A percentile compares a stretch with the other conserved stretches of the same genome.
Conservation (phyloP, 2,113 vertebrate genomes). For the Lethenteron camtschaticum region DNA sequence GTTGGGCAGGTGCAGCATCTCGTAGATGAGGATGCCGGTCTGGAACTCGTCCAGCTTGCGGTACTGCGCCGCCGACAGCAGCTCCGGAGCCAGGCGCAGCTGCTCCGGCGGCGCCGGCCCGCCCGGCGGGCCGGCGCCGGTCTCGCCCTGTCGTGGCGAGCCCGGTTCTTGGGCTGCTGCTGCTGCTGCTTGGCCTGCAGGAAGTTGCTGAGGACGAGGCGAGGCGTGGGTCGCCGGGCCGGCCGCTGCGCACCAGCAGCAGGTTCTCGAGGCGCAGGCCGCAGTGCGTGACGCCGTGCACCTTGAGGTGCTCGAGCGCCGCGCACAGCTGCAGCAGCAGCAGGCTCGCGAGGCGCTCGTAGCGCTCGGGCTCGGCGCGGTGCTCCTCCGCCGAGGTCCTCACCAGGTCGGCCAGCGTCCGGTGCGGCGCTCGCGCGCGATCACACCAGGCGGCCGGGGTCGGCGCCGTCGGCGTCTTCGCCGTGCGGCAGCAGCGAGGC, state of each 20-base stretch:
- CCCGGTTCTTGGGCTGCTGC: no score
- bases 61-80: rapidly evolving
- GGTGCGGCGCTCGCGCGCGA: conserved; percentile 28
- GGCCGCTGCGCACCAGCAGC: conserved; percentile 19
- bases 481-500: conserved; percentile 7
- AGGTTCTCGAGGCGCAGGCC: conserved; percentile 22
- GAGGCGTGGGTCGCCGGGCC: conserved; percentile 13
- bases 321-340: conserved; percentile 35
- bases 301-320: conserved; percentile 26
- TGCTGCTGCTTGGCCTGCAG: conserved; percentile 9
- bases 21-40: conserved; percentile 23
- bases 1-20: conserved; percentile 19
- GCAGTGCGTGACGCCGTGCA: conserved; percentile 8
- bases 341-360: conserved; percentile 25
- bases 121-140: conserved; percentile 6
- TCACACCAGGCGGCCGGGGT: conserved; percentile 9
- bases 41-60: conserved; percentile 17
- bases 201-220: conserved; percentile 23
- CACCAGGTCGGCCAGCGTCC: conserved; percentile 32
- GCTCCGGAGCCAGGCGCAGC: neutral
- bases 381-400: conserved; percentile 12
- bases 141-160: no score
- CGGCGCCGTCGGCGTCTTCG: neutral
- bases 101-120: conserved; percentile 10
- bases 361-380: conserved; percentile 15